phyloP scores from a whole-genome alignment of 2,797 vertebrate species.

The Pangasius mekongensis region DNA sequence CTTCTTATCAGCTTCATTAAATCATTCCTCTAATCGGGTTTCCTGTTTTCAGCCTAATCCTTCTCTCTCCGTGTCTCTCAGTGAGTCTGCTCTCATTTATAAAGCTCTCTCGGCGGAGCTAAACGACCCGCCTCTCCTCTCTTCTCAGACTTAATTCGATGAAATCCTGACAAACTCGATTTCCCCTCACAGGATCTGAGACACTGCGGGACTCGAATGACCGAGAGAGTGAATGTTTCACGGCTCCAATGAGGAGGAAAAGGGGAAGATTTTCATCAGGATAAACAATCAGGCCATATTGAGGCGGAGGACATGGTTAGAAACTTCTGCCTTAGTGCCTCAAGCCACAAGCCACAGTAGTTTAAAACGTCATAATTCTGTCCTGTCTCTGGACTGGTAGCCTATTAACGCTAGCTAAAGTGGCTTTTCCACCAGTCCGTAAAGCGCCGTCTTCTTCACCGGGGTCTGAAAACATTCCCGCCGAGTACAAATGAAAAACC shows the following conservation, averaged over 20 bases:
- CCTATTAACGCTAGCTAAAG: not conserved
- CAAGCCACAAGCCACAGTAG: not conserved
- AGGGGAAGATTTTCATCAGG: not conserved
- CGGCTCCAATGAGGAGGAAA: constrained; percentile 24
- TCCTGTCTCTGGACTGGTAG: too few relatives aligned
- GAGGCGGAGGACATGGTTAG: not conserved
- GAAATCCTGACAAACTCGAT: constrained; percentile 59
- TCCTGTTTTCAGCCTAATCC: constrained; percentile 38
- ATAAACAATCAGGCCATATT: not conserved
- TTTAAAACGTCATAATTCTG: not conserved
- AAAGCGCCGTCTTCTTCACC: not conserved
- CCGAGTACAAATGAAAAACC: not conserved
- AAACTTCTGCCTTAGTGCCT: not conserved
- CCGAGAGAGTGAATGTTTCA: constrained; percentile 14
- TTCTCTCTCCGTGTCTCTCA: constrained; percentile 41
- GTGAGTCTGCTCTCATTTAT: constrained; percentile 42
- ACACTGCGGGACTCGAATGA: constrained; percentile 32
- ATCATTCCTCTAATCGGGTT: constrained; percentile 32
- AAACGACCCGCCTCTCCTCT: constrained; percentile 55
- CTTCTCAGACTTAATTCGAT: constrained; percentile 59
- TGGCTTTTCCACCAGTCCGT: not conserved
- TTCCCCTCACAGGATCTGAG: constrained; percentile 51
- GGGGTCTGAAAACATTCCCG: not conserved
- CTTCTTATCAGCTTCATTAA: constrained; percentile 18
- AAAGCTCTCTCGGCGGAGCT: constrained; percentile 43